A percentile compares a stretch with the other conserved stretches of the same genome.
These are phyloP conservation scores for Oasisia sp. DNA, from an alignment of 2,888 invertebrate genomes.

Conservation along the genomic window DNA sequence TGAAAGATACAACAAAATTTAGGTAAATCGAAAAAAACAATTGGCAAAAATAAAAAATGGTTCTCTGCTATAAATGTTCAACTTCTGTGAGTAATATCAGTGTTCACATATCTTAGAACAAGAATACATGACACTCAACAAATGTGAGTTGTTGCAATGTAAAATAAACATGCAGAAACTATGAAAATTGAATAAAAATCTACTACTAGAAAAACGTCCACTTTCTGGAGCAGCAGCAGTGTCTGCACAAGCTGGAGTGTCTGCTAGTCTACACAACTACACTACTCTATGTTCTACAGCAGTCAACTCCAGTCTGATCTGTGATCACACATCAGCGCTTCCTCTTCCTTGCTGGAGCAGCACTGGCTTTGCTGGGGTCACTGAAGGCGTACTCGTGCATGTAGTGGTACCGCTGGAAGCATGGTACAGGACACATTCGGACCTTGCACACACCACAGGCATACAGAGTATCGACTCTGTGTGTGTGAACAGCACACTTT, in stretches of 20 bases:
- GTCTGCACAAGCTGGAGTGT: not conserved
- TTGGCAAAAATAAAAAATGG: too few species aligned
- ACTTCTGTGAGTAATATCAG: not conserved
- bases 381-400: not conserved
- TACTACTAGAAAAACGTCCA: not conserved
- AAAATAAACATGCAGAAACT: not conserved
- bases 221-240: not conserved
- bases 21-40: too few species aligned
- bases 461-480: not conserved
- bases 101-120: not conserved
- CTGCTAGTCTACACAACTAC: not conserved
- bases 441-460: not conserved
- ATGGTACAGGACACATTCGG: not conserved
- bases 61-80: not conserved
- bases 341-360: not conserved
- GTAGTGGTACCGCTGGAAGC: not conserved
- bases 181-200: not conserved
- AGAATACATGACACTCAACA: not conserved
- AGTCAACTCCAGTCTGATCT: not conserved
- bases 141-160: not conserved
- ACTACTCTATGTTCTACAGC: not conserved
- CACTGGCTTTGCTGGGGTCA: not conserved
- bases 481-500: not conserved
- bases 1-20: too few species aligned
- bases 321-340: not conserved